phyloP scores from a whole-genome alignment of 2,797 vertebrate genomes.

The Rallus crepitans region DNA sequence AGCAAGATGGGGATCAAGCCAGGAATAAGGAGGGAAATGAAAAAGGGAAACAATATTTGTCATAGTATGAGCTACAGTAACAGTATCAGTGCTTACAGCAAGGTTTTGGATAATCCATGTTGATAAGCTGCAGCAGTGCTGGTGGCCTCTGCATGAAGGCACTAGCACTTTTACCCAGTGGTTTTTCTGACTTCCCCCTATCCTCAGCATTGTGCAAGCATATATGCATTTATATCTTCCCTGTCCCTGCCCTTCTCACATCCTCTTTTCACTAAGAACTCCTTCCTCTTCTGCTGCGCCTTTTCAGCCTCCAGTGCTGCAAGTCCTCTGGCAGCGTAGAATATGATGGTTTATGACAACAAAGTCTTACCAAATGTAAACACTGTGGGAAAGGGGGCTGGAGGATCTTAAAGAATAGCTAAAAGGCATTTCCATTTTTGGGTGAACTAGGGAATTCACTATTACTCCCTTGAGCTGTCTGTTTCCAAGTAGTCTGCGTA shows the following conservation, averaged over 20 bases:
- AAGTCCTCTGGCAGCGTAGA: not conserved
- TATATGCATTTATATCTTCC: not conserved
- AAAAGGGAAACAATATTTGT: slow-evolving; percentile 38
- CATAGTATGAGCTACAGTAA: not conserved
- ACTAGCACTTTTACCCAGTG: not conserved
- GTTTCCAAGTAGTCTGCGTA: not conserved
- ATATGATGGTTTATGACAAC: not conserved
- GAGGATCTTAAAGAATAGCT: not conserved
- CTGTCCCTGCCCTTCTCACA: not conserved
- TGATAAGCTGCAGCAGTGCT: not conserved
- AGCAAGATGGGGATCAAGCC: not conserved
- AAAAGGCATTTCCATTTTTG: not conserved
- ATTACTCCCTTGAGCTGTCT: not conserved
- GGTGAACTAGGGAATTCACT: not conserved
- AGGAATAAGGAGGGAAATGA: slow-evolving; percentile 27
- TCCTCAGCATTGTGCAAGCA: not conserved
- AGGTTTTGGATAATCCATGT: not conserved
- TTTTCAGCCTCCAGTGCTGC: not conserved
- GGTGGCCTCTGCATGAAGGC: not conserved
- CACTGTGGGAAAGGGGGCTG: not conserved
- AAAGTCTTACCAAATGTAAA: not conserved
- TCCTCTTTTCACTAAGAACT: slow-evolving; percentile 12
- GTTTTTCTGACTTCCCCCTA: not conserved
- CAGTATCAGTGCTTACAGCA: not conserved
- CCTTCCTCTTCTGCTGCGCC: not conserved